Percentiles rank a stretch among this genome's conserved stretches.
Conservation (phyloP, 2,888 invertebrate genomes). For the Erebia palarica region DNA sequence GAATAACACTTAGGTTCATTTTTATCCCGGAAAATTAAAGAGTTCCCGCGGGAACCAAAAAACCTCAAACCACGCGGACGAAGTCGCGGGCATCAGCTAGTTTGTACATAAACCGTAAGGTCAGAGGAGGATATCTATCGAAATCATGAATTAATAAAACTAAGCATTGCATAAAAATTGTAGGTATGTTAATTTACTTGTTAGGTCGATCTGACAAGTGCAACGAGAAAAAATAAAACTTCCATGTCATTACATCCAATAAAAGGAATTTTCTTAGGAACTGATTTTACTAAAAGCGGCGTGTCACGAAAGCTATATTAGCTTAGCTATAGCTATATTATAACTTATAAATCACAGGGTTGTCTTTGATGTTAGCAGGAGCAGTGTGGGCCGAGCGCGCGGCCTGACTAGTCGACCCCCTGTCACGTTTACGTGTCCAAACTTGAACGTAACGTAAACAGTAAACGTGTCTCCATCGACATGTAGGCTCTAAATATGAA, state of each 20-base stretch:
- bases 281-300: conserved; percentile 41
- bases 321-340: conserved; percentile 58
- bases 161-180: neutral
- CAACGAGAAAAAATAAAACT: conserved; percentile 31
- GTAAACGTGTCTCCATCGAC: conserved; percentile 49
- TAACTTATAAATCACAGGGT: conserved; percentile 68
- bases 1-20: too few relatives aligned
- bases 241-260: conserved; percentile 33
- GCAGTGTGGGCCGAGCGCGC: conserved; percentile 71
- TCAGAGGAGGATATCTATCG: neutral
- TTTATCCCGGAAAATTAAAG: too few relatives aligned
- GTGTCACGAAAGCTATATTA: conserved; percentile 69
- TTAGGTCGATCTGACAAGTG: conserved; percentile 32
- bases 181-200: neutral
- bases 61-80: too few relatives aligned
- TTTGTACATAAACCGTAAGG: too few relatives aligned
- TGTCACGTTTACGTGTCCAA: conserved; percentile 29
- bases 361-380: conserved; percentile 50
- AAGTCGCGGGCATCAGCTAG: too few relatives aligned
- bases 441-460: conserved; percentile 33
- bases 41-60: too few relatives aligned
- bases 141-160: neutral
- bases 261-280: conserved; percentile 36
- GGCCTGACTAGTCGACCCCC: conserved; percentile 49
- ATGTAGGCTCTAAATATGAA: conserved; percentile 42